These are phyloP conservation scores for Nestor notabilis DNA, from an alignment of 2,113 vertebrate genomes.

Conservation along the genomic window DNA sequence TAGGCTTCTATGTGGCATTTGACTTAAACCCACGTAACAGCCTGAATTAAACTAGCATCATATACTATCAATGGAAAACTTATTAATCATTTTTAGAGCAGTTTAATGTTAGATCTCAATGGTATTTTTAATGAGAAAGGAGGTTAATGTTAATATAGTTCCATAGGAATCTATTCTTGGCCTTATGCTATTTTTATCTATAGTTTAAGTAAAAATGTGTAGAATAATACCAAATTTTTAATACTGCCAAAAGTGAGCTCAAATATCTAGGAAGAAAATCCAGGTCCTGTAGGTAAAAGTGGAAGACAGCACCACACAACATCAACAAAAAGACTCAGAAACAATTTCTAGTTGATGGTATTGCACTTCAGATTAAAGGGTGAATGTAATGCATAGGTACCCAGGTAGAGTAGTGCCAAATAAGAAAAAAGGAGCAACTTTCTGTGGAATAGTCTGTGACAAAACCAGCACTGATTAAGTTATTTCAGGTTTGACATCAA, in stretches of 20 bases:
- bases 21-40: neutral
- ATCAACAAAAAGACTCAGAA: neutral
- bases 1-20: neutral
- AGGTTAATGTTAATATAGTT: neutral
- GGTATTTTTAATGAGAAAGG: conserved; percentile 2
- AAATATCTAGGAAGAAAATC: neutral
- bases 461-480: neutral
- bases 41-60: neutral
- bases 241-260: neutral
- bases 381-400: neutral
- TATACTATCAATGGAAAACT: neutral
- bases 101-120: neutral
- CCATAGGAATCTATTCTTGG: neutral
- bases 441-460: neutral
- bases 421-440: neutral
- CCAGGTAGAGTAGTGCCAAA: neutral
- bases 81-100: neutral
- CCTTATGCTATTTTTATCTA: neutral
- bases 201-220: neutral
- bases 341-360: neutral
- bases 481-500: neutral
- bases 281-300: neutral
- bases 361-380: neutral
- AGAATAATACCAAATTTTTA: neutral
- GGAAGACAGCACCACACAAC: neutral